phyloP scores from a whole-genome alignment of 2,888 invertebrate species.

The Erebia palarica region DNA sequence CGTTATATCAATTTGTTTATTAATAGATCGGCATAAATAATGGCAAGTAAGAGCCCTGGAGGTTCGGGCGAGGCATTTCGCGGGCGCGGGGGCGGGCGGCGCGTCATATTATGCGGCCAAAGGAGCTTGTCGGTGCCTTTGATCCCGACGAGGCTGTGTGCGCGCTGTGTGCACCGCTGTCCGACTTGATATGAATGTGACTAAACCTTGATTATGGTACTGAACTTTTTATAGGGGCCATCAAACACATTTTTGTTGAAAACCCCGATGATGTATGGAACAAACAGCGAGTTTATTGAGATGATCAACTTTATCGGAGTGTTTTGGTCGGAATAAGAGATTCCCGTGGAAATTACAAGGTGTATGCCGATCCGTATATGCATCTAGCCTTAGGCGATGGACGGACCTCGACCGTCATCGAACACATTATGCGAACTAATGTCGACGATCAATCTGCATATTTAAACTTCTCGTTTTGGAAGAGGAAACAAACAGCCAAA shows the following conservation, averaged over 20 bases:
- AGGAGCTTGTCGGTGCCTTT: slow-evolving; percentile 82
- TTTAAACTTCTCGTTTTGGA: slow-evolving; percentile 41
- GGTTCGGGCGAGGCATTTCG: slow-evolving; percentile 68
- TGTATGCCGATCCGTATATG: slow-evolving; percentile 56
- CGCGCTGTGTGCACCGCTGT: slow-evolving; percentile 72
- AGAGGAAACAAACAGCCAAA: not conserved
- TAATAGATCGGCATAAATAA: slow-evolving; percentile 81
- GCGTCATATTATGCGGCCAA: slow-evolving; percentile 83
- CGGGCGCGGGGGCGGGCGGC: slow-evolving; percentile 70
- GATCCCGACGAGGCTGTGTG: slow-evolving; percentile 66
- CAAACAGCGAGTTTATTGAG: slow-evolving; percentile 34
- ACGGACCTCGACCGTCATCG: slow-evolving; percentile 60
- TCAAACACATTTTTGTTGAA: slow-evolving; percentile 35
- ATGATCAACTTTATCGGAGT: slow-evolving; percentile 27
- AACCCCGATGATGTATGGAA: slow-evolving; percentile 33
- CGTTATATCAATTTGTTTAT: slow-evolving; percentile 79
- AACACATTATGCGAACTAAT: slow-evolving; percentile 65
- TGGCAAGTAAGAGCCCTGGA: slow-evolving; percentile 76
- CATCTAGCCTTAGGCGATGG: slow-evolving; percentile 71
- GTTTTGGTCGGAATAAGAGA: slow-evolving; percentile 20
- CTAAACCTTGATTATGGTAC: slow-evolving; percentile 81
- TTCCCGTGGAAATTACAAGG: slow-evolving; percentile 62
- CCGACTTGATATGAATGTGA: slow-evolving; percentile 80
- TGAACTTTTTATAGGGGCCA: slow-evolving; percentile 78
- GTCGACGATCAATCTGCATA: slow-evolving; percentile 58